These are phyloP conservation scores for Heliothis peltigera DNA, from an alignment of 2,888 invertebrate species.

Conservation along the genomic window DNA sequence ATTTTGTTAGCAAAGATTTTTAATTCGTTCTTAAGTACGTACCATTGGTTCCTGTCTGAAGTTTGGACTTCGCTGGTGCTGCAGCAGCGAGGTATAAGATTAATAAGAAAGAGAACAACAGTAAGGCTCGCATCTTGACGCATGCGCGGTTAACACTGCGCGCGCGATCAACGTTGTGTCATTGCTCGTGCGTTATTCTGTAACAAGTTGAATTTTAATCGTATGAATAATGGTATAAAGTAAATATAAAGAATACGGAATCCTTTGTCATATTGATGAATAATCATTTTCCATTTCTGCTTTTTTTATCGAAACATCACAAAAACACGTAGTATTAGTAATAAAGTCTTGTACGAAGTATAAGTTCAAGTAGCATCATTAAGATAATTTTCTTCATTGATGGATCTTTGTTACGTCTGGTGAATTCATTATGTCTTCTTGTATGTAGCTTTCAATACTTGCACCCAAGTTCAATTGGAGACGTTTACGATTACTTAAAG, in stretches of 20 bases:
- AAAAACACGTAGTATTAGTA: too few species aligned
- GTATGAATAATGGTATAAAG: slow-evolving; percentile 4
- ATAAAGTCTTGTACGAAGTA: too few species aligned
- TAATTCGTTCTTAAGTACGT: slow-evolving; percentile 49
- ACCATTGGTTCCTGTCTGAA: slow-evolving; percentile 76
- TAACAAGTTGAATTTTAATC: slow-evolving; percentile 16
- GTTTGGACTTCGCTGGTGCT: slow-evolving; percentile 71
- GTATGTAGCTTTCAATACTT: not conserved
- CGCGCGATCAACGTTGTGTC: slow-evolving; percentile 45
- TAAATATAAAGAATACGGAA: too few species aligned
- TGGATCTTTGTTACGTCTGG: too few species aligned
- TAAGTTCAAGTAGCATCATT: too few species aligned
- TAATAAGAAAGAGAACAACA: slow-evolving; percentile 64
- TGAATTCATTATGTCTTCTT: too few species aligned
- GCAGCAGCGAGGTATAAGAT: slow-evolving; percentile 61
- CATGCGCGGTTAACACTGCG: slow-evolving; percentile 62
- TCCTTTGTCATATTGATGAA: too few species aligned
- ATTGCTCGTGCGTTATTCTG: slow-evolving; percentile 62
- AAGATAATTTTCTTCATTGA: too few species aligned
- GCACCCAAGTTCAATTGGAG: not conserved
- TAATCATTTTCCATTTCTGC: too few species aligned
- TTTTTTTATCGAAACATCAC: too few species aligned
- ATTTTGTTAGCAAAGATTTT: slow-evolving; percentile 33
- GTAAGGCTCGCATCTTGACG: slow-evolving; percentile 75
- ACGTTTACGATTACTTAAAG: slow-evolving; percentile 30